Conservation (phyloP, 2,113 vertebrate genomes). For the Hippocampus guttulatus region DNA sequence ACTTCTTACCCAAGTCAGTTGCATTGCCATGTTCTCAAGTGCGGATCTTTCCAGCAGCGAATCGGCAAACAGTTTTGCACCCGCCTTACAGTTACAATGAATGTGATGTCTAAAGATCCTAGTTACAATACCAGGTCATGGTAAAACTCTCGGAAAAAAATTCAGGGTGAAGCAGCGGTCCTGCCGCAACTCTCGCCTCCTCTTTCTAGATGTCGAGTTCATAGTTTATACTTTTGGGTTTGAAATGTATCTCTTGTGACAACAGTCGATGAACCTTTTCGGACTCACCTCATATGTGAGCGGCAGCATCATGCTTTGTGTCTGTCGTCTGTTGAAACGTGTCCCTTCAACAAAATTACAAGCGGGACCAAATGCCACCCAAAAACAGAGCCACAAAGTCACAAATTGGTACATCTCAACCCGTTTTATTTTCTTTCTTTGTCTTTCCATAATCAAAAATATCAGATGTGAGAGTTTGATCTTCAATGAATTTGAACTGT, state of each 20-base stretch:
- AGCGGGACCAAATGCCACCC: background rate
- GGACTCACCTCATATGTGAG: background rate
- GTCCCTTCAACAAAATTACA: background rate
- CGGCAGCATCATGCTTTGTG: background rate
- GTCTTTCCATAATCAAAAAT: background rate
- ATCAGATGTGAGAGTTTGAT: too few species aligned
- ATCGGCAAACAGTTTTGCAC: constrained; percentile 18
- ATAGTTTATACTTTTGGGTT: background rate
- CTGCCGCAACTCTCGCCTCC: background rate
- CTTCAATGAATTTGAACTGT: too few species aligned
- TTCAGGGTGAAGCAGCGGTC: background rate
- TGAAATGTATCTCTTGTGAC: background rate
- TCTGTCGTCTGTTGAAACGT: background rate
- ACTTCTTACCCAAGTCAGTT: constrained; percentile 4
- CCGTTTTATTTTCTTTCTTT: background rate
- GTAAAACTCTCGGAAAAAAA: background rate
- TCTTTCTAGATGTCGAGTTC: background rate
- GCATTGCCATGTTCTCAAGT: constrained; percentile 1
- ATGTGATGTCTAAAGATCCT: background rate
- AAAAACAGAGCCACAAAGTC: background rate
- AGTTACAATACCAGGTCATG: background rate
- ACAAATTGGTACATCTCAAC: background rate
- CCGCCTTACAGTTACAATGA: constrained; percentile 1
- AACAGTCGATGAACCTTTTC: background rate
- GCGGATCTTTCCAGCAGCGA: background rate